These are phyloP conservation scores for Artibeus jamaicensis DNA, from an alignment of 2,797 vertebrate genomes.

Conservation along the genomic window DNA sequence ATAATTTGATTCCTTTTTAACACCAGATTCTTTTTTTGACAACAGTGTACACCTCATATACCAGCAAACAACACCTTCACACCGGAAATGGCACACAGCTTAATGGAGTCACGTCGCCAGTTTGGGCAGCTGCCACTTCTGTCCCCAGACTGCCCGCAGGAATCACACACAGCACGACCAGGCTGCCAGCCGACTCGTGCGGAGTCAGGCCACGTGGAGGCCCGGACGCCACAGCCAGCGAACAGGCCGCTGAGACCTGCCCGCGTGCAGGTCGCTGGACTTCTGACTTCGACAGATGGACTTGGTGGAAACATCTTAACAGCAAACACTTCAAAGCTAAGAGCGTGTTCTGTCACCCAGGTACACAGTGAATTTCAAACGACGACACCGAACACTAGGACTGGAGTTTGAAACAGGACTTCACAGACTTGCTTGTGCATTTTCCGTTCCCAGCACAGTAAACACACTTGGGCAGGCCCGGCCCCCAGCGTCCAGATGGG, in stretches of 20 bases:
- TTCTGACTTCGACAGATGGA: not conserved
- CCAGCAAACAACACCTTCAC: constrained; percentile 82
- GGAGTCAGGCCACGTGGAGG: not conserved
- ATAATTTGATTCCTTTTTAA: constrained; percentile 83
- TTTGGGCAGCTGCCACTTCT: constrained; percentile 25
- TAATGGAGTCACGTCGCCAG: constrained; percentile 68
- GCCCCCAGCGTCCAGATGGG: not conserved
- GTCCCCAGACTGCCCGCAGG: constrained; percentile 28
- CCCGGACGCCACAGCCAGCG: constrained; percentile 3
- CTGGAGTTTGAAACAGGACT: not conserved
- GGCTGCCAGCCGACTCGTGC: constrained; percentile 31
- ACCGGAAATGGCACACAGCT: constrained; percentile 81
- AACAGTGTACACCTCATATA: constrained; percentile 84
- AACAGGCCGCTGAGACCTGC: not conserved
- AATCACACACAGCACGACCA: not conserved
- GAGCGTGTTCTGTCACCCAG: constrained; percentile 9
- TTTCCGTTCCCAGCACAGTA: not conserved
- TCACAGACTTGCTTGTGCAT: not conserved
- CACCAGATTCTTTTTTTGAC: constrained; percentile 85
- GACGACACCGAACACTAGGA: not conserved
- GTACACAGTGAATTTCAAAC: constrained; percentile 23
- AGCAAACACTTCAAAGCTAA: constrained; percentile 37
- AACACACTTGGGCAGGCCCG: constrained; percentile 40
- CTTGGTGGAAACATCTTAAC: not conserved
- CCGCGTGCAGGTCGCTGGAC: not conserved